These are phyloP conservation scores for Danio rerio DNA, from an alignment of 2,113 vertebrate species.

Conservation along the genomic window DNA sequence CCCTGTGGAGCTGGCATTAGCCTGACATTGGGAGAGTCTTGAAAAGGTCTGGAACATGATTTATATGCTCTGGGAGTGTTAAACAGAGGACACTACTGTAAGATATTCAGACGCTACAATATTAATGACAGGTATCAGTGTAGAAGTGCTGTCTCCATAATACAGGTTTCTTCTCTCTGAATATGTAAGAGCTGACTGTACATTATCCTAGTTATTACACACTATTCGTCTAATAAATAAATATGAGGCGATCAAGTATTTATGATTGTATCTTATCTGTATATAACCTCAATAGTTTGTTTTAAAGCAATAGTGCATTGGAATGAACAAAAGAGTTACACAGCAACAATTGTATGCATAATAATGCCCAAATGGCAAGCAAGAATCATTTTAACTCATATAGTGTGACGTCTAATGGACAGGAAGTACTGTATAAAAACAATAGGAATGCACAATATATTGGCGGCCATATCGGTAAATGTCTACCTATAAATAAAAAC, in stretches of 20 bases:
- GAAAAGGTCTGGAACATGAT: conserved; percentile 26
- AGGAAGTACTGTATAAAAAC: no score
- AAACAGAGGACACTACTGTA: conserved; percentile 9
- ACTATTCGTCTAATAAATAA: not conserved
- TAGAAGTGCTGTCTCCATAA: conserved; percentile 26
- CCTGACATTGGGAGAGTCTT: conserved; percentile 40
- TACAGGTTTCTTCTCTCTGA: not conserved
- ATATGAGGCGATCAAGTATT: not conserved
- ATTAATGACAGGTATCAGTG: conserved; percentile 57
- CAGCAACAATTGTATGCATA: not conserved
- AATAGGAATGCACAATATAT: no score
- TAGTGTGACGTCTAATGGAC: no score
- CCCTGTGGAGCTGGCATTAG: conserved; percentile 49
- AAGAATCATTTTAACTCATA: no score
- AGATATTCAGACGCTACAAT: conserved; percentile 52
- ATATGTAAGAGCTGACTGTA: not conserved
- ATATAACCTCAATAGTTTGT: not conserved
- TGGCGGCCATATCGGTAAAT: no score
- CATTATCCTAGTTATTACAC: not conserved
- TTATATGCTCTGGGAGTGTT: conserved; percentile 36
- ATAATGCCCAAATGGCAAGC: not conserved
- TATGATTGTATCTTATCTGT: not conserved
- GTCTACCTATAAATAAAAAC: no score
- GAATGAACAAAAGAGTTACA: not conserved
- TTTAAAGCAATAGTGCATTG: not conserved